Base-by-base conservation (phyloP, 2,888 invertebrate genomes). In the Ophion obscuratus region DNA sequence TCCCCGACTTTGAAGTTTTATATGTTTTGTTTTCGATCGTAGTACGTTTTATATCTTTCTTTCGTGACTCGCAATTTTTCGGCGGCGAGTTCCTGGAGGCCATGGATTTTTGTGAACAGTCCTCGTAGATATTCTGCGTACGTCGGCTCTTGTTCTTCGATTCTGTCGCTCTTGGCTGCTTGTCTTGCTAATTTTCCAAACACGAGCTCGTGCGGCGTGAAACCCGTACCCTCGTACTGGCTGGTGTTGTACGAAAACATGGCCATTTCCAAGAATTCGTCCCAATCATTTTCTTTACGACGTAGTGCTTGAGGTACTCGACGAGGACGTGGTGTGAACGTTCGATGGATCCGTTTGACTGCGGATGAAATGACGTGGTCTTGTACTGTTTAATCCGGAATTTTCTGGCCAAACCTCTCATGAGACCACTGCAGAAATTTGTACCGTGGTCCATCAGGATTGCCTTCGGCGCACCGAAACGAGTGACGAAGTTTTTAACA, bases 281-380 rank as follows among this genome's bases (percentile, higher is more conserved):
- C 85, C 87, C 86, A 79, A 20, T 87, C 62, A 10, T 75, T 73
- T 0, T 84, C 31, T 5, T 79, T 24, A 0, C 36, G 1, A 67
- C 64, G 24, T 77, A 88, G 24, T 86, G 73, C 27, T 88, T 88
- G 31, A 89, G 27, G 67, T 88, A 88, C 70, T 89, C 67, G 20
- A 67, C 44, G 20, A 44, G 67, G 20, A 67, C 67, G 44, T 44
- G 44, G 10, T 44, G 67, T 0, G 83, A 87, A 20, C 87, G 70
- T 40, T 85, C 83, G 5, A 85, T 44, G 0, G 83, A 84, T 5
- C 87, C 87, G 9, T 85, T 87, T 1, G 82, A 76, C 44, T 85
- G 83, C 0, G 87, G 81, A n/a, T 75, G 66, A 40, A 82, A 85
- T 14, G 87, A 74, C 14, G 85, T 81, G 11, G 87, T 86, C 9